A percentile compares a stretch with the other conserved stretches of the same genome.
These are phyloP conservation scores for Leucoma salicis DNA, from an alignment of 2,888 invertebrate genomes.

Conservation along the genomic window DNA sequence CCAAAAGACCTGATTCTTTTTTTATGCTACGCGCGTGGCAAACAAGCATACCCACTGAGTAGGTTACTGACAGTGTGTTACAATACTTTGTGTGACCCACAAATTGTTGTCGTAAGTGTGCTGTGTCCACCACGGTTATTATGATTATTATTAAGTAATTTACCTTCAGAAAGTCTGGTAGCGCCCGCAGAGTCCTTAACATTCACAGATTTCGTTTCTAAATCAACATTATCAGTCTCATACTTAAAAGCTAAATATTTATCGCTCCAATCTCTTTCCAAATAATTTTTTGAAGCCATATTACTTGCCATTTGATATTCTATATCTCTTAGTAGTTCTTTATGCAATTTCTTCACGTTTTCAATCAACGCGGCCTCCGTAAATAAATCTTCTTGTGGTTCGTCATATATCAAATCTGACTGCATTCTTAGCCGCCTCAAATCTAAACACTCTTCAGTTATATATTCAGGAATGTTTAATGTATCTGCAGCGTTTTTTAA, in stretches of 20 bases:
- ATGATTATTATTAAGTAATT: no score
- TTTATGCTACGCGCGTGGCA: no score
- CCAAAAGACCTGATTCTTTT: no score
- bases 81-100: no score
- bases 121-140: no score
- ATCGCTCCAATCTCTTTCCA: conserved; percentile 95
- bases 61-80: no score
- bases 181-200: conserved; percentile 91
- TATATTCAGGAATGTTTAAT: conserved; percentile 58
- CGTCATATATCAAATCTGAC: conserved; percentile 88
- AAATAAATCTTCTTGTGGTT: conserved; percentile 88
- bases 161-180: conserved; percentile 87
- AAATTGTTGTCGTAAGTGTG: no score
- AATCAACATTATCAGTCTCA: conserved; percentile 86
- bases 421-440: conserved; percentile 86
- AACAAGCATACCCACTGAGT: no score
- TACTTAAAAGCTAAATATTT: conserved; percentile 90
- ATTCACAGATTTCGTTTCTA: conserved; percentile 86
- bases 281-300: conserved; percentile 87
- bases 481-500: conserved; percentile 68
- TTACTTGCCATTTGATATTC: conserved; percentile 87
- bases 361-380: conserved; percentile 87
- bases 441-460: conserved; percentile 87
- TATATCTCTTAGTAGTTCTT: conserved; percentile 85
- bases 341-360: conserved; percentile 85